phyloP scores from a whole-genome alignment of 1,140 invertebrate species.

The Drosophila watanabei region DNA sequence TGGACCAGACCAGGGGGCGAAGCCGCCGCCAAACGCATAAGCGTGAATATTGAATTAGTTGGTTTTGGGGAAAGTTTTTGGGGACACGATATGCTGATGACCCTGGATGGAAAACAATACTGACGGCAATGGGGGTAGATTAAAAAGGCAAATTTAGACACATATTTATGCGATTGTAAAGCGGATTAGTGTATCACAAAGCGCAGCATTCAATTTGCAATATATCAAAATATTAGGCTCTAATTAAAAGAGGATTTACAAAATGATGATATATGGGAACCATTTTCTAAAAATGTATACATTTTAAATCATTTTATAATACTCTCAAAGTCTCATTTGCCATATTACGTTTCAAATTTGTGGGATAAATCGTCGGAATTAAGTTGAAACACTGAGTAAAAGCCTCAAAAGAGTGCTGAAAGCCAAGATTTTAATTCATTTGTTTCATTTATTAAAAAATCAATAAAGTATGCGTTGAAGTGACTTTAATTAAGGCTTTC shows the following conservation, averaged over 20 bases:
- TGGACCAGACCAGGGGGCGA: neutral
- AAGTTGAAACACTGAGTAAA: neutral
- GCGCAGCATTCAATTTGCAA: slow-evolving; percentile 4
- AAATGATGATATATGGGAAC: neutral
- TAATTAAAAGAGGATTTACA: slow-evolving; percentile 32
- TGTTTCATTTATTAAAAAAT: neutral
- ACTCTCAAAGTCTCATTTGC: neutral
- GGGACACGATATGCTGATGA: slow-evolving; percentile 33
- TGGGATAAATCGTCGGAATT: neutral
- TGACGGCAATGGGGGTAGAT: neutral
- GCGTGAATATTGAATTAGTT: slow-evolving; percentile 78
- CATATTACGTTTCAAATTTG: neutral
- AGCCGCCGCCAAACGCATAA: slow-evolving; percentile 58
- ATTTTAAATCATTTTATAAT: neutral
- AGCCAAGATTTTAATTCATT: neutral
- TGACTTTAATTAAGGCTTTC: neutral
- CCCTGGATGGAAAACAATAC: slow-evolving; percentile 38
- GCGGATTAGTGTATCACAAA: slow-evolving; percentile 31
- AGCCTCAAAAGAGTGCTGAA: neutral
- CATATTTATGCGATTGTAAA: slow-evolving; percentile 27
- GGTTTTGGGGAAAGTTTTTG: slow-evolving; percentile 36
- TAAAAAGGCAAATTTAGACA: slow-evolving; percentile 17
- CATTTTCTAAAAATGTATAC: slow-evolving; percentile 5
- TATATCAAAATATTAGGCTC: slow-evolving; percentile 7
- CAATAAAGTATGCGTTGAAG: neutral